phyloP scores from a whole-genome alignment of 2,113 vertebrate species.

The Orthonyx spaldingii region DNA sequence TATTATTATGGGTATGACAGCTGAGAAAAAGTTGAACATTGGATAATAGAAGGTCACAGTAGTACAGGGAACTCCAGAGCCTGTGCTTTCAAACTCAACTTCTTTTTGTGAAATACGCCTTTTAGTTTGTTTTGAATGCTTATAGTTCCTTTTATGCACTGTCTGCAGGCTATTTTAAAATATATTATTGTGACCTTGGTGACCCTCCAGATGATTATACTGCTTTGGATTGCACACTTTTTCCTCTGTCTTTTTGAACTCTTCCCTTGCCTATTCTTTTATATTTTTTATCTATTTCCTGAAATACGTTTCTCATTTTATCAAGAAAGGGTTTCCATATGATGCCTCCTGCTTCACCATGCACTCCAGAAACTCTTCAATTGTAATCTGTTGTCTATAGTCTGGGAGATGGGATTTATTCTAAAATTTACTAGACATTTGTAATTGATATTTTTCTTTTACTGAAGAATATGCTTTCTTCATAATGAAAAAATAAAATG shows the following conservation, averaged over 20 bases:
- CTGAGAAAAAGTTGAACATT: background rate
- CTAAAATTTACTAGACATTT: background rate
- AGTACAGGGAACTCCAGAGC: background rate
- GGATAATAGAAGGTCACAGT: background rate
- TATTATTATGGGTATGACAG: background rate
- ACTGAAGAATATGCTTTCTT: background rate
- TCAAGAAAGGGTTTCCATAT: background rate
- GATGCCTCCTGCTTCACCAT: background rate
- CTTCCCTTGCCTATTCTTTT: background rate
- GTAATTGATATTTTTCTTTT: background rate
- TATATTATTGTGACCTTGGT: background rate
- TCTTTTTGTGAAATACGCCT: background rate
- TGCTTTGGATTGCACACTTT: background rate
- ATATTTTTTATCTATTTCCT: background rate
- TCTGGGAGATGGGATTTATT: background rate
- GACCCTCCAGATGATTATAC: background rate
- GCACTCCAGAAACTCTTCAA: background rate
- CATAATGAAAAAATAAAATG: background rate
- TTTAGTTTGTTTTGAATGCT: conserved; percentile 39
- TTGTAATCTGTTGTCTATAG: background rate
- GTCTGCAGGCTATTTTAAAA: conserved; percentile 7
- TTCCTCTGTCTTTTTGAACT: background rate
- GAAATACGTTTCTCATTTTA: background rate
- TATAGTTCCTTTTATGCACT: background rate
- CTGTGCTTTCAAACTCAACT: background rate